Percentiles rank a stretch among this genome's conserved stretches.
These are phyloP conservation scores for Oscheius onirici DNA, from an alignment of 2,888 invertebrate species.

Conservation along the genomic window DNA sequence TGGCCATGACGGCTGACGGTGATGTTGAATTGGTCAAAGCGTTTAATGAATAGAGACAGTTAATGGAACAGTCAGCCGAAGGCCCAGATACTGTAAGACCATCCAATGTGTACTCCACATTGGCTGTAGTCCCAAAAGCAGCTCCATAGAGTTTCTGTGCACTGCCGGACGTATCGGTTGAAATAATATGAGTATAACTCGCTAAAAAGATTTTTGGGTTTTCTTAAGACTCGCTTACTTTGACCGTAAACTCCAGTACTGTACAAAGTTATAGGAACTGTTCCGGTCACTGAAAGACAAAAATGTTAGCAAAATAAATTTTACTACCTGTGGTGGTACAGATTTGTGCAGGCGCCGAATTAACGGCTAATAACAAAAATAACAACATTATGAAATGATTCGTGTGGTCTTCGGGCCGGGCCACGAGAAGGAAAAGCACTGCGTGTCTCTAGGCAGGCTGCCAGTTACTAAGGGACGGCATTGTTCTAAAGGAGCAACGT, in stretches of 20 bases:
- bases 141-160: background rate
- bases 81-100: background rate
- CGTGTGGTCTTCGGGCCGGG: no score
- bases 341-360: background rate
- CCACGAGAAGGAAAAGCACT: background rate
- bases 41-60: constrained; percentile 5
- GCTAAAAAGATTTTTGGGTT: background rate
- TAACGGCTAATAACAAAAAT: background rate
- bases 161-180: background rate
- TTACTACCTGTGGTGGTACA: background rate
- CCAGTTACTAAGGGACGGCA: constrained; percentile 15
- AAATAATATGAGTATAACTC: constrained; percentile 9
- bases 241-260: background rate
- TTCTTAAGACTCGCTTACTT: background rate
- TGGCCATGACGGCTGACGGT: constrained; percentile 35
- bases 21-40: background rate
- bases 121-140: background rate
- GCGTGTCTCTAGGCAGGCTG: constrained; percentile 1
- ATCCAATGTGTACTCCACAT: background rate
- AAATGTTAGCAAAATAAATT: background rate
- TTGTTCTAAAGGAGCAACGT: constrained; percentile 1
- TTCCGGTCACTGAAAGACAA: background rate
- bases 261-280: background rate
- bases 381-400: background rate
- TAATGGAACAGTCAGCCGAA: background rate